phyloP scores from a whole-genome alignment of 2,113 vertebrate species.

The Melanerpes formicivorus region DNA sequence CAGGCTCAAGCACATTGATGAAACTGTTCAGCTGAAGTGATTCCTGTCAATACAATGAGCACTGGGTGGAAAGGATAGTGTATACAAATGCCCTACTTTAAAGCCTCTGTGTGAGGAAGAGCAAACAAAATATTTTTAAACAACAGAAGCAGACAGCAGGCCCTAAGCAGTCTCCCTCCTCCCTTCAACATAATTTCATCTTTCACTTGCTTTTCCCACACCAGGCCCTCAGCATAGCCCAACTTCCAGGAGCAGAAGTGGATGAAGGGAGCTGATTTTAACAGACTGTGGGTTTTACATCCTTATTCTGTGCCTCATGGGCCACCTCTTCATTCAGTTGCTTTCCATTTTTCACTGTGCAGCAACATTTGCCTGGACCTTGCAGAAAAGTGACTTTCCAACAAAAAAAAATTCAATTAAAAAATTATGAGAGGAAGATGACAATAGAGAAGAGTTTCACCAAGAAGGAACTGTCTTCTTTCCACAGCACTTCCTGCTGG shows the following conservation, averaged over 20 bases:
- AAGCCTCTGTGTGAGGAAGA: conserved; percentile 9
- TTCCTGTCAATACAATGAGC: conserved; percentile 77
- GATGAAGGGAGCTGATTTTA: background rate
- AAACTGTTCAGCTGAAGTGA: conserved; percentile 56
- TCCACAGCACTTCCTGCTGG: background rate
- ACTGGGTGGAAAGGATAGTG: conserved; percentile 36
- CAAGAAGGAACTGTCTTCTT: background rate
- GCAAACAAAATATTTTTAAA: conserved; percentile 41
- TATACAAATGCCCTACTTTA: conserved; percentile 72
- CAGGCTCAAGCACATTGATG: conserved; percentile 62
- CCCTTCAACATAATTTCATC: background rate
- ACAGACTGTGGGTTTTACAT: background rate
- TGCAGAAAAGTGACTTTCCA: background rate
- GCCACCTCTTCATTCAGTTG: background rate
- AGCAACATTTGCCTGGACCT: background rate
- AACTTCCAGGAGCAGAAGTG: background rate
- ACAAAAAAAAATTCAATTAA: background rate
- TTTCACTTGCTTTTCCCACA: background rate
- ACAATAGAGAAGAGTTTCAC: background rate
- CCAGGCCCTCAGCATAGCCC: background rate
- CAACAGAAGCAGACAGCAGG: background rate
- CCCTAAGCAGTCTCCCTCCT: background rate
- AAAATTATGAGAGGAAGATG: background rate
- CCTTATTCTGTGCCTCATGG: background rate
- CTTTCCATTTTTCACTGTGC: background rate